Evolutionary conservation across 2,797 vertebrate genomes (phyloP).

Genomic region (Ptychobarbus kaznakovi): DNA sequence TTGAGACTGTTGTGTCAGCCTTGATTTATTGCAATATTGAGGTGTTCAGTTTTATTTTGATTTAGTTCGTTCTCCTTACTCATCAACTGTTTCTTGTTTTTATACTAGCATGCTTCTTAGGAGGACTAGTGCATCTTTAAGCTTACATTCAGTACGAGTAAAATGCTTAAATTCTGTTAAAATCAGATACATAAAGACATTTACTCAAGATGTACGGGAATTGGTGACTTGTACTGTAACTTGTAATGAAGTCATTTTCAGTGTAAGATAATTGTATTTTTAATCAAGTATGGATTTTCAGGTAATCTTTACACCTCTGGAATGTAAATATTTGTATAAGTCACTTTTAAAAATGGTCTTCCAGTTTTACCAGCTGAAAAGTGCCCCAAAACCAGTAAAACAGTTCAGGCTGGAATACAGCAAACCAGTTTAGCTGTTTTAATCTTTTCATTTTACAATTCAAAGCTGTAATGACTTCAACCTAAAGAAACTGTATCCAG

Average conservation of each 20-base stretch:
- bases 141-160: neutral
- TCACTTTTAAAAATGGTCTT: neutral
- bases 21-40: neutral
- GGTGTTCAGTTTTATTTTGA: neutral
- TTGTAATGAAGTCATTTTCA: neutral
- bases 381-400: neutral
- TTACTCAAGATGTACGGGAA: neutral
- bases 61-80: neutral
- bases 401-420: neutral
- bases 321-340: neutral
- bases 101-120: neutral
- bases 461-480: neutral
- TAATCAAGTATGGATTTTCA: neutral
- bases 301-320: neutral
- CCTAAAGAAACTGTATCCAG: neutral
- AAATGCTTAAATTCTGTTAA: neutral
- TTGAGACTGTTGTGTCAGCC: neutral
- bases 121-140: neutral
- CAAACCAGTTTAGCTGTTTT: neutral
- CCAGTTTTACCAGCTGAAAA: neutral
- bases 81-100: neutral
- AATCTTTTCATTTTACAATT: neutral
- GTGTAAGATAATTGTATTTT: neutral
- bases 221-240: neutral
- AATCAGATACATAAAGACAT: neutral